Conservation (phyloP, 2,888 invertebrate species). For the Zele albiditarsus region DNA sequence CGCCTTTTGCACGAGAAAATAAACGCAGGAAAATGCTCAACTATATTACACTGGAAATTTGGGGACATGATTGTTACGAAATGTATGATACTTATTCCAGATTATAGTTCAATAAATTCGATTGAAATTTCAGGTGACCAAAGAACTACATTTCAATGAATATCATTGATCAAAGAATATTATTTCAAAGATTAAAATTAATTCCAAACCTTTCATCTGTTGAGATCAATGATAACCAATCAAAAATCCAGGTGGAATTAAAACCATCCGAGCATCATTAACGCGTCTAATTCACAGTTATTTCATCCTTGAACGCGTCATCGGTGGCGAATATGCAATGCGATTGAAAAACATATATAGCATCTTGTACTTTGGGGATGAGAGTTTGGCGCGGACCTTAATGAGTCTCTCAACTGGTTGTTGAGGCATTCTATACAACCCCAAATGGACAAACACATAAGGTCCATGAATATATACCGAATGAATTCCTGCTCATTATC, state of each 20-base stretch:
- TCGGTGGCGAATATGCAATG: not conserved
- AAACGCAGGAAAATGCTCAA: too few relatives aligned
- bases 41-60: too few relatives aligned
- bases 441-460: slow-evolving; percentile 31
- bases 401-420: slow-evolving; percentile 30
- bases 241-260: slow-evolving; percentile 15
- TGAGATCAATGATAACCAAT: not conserved
- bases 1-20: too few relatives aligned
- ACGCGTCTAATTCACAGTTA: slow-evolving; percentile 29
- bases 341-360: slow-evolving; percentile 18
- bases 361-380: slow-evolving; percentile 20
- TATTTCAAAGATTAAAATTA: too few relatives aligned
- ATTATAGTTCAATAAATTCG: too few relatives aligned
- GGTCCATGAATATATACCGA: slow-evolving; percentile 8
- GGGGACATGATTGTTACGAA: too few relatives aligned
- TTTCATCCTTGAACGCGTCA: slow-evolving; percentile 23
- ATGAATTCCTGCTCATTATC: slow-evolving; percentile 25
- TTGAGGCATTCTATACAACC: not conserved
- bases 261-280: slow-evolving; percentile 30
- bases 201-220: not conserved
- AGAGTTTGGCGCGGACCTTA: slow-evolving; percentile 25
- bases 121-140: too few relatives aligned
- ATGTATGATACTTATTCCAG: too few relatives aligned
- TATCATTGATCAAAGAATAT: too few relatives aligned
- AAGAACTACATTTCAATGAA: too few relatives aligned